phyloP scores from a whole-genome alignment of 2,888 invertebrate species.

The Microctonus aethiopoides region DNA sequence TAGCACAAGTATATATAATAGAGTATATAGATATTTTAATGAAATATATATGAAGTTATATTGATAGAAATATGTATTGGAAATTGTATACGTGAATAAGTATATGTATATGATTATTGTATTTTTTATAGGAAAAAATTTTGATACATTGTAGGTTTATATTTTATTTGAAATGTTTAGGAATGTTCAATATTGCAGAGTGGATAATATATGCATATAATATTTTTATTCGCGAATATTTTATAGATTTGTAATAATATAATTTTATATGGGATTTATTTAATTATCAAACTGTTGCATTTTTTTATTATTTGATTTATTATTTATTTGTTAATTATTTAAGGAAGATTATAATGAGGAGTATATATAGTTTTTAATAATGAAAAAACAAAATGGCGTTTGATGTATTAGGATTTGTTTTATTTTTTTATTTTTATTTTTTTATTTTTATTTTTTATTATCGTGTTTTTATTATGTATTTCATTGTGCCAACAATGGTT shows the following conservation, averaged over 20 bases:
- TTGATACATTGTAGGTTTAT: background rate
- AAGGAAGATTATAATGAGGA: no score
- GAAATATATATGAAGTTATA: no score
- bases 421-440: background rate
- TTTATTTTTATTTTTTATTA: no score
- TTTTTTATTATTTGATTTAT: no score
- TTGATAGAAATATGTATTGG: background rate
- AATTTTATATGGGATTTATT: no score
- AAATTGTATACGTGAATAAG: background rate
- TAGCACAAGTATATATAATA: constrained; percentile 31
- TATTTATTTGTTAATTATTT: no score
- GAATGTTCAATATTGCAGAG: background rate
- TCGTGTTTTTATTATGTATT: no score
- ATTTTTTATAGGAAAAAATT: no score
- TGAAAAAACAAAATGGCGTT: background rate
- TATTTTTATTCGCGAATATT: no score
- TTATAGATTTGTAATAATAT: no score
- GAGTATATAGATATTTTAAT: background rate
- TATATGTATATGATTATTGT: background rate
- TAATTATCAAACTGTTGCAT: no score
- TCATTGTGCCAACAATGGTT: constrained; percentile 10
- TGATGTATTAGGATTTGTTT: background rate
- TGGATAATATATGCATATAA: no score
- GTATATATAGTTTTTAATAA: background rate
- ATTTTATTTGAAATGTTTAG: background rate